These are phyloP conservation scores for Habropoda laboriosa DNA, from an alignment of 1,140 invertebrate genomes.

Conservation along the genomic window DNA sequence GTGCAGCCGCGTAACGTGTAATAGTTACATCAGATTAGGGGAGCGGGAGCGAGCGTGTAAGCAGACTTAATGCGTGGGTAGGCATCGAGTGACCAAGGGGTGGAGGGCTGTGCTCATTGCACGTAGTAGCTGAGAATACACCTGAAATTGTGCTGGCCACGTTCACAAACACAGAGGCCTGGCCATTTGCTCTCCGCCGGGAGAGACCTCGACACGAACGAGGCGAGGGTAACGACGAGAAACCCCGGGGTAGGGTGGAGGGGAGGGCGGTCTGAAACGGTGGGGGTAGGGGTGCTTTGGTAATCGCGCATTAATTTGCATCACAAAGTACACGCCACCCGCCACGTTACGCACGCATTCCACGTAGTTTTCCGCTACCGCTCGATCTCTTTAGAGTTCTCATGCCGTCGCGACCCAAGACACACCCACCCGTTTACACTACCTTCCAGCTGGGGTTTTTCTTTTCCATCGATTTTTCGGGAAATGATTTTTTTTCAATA, in stretches of 20 bases:
- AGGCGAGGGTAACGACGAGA: constrained; percentile 53
- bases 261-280: neutral
- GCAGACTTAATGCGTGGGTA: constrained; percentile 69
- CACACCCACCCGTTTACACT: constrained; percentile 31
- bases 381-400: constrained; percentile 45
- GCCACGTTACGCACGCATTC: constrained; percentile 74
- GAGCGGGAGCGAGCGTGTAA: constrained; percentile 65
- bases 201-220: constrained; percentile 46
- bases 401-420: constrained; percentile 29
- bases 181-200: constrained; percentile 23
- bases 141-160: constrained; percentile 40
- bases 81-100: constrained; percentile 59
- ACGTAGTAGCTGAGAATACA: constrained; percentile 46
- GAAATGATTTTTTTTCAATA: too few species aligned
- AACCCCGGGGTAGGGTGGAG: neutral
- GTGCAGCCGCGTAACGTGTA: constrained; percentile 71
- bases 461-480: too few species aligned
- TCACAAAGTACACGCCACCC: constrained; percentile 79
- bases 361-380: constrained; percentile 69
- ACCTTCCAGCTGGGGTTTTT: neutral
- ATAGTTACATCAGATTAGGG: constrained; percentile 77
- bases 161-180: constrained; percentile 3
- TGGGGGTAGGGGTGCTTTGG: constrained; percentile 68
- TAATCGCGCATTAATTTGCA: constrained; percentile 81
- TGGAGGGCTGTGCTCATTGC: constrained; percentile 48